A percentile compares a stretch with the other conserved stretches of the same genome.
Conservation (phyloP, 2,797 vertebrate genomes). For the Zonotrichia albicollis region DNA sequence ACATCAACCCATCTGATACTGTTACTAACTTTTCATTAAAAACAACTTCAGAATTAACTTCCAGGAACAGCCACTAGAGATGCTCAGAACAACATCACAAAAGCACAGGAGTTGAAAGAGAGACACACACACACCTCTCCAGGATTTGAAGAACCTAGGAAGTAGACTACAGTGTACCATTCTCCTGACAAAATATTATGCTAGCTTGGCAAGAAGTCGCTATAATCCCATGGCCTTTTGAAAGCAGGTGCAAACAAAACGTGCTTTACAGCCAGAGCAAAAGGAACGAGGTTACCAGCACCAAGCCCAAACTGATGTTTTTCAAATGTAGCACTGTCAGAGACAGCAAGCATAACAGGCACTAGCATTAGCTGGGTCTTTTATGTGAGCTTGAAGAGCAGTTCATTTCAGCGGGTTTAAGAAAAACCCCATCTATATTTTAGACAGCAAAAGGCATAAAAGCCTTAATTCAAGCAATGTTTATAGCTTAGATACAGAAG, state of each 20-base stretch:
- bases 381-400: neutral
- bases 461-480: neutral
- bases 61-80: neutral
- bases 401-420: neutral
- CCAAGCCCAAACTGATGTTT: neutral
- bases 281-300: neutral
- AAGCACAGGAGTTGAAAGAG: neutral
- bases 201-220: neutral
- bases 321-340: neutral
- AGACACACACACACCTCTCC: neutral
- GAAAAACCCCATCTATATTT: neutral
- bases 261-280: neutral
- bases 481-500: neutral
- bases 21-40: neutral
- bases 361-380: neutral
- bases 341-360: neutral
- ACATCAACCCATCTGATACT: neutral
- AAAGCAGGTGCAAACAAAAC: neutral
- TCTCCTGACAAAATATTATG: neutral
- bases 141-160: neutral
- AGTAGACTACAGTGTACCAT: neutral
- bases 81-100: neutral
- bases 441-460: neutral
- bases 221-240: neutral
- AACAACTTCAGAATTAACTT: neutral